Evolutionary conservation across 2,888 invertebrate genomes (phyloP).

Genomic region (Volucella inflata): DNA sequence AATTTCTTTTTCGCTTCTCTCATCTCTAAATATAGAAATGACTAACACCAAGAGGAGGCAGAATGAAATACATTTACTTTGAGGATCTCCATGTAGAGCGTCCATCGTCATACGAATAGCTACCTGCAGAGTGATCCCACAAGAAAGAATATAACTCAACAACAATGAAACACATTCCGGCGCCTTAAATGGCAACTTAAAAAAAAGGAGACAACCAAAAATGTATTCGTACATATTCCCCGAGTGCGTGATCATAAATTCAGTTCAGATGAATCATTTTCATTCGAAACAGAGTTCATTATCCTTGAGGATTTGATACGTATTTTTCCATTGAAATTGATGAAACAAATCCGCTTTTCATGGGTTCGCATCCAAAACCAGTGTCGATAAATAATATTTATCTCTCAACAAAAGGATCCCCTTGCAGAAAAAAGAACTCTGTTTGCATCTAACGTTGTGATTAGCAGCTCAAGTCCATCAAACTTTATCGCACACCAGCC

Average conservation of each 20-base stretch:
- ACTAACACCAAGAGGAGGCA: conserved; percentile 37
- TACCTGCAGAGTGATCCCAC: conserved; percentile 45
- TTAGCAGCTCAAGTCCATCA: conserved; percentile 65
- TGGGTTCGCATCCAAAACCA: conserved; percentile 18
- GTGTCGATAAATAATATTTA: conserved; percentile 59
- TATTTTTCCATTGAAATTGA: conserved; percentile 42
- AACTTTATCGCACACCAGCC: conserved; percentile 55
- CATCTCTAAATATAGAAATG: conserved; percentile 58
- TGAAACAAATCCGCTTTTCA: conserved; percentile 43
- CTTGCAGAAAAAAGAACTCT: conserved; percentile 1
- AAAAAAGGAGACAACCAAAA: conserved; percentile 9
- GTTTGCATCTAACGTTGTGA: conserved; percentile 54
- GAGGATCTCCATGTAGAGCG: conserved; percentile 42
- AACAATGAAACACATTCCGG: conserved; percentile 39
- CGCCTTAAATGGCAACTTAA: conserved; percentile 51
- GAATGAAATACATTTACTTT: conserved; percentile 4
- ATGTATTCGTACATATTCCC: conserved; percentile 30
- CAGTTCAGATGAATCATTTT: conserved; percentile 61
- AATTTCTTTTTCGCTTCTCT: conserved; percentile 39
- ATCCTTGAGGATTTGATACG: conserved; percentile 31
- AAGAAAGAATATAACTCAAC: not conserved
- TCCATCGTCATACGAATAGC: not conserved
- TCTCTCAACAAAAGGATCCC: conserved; percentile 34
- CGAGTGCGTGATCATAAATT: conserved; percentile 58
- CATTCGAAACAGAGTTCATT: conserved; percentile 47